Conservation (phyloP, 2,888 invertebrate genomes). For the Eilema caniola region DNA sequence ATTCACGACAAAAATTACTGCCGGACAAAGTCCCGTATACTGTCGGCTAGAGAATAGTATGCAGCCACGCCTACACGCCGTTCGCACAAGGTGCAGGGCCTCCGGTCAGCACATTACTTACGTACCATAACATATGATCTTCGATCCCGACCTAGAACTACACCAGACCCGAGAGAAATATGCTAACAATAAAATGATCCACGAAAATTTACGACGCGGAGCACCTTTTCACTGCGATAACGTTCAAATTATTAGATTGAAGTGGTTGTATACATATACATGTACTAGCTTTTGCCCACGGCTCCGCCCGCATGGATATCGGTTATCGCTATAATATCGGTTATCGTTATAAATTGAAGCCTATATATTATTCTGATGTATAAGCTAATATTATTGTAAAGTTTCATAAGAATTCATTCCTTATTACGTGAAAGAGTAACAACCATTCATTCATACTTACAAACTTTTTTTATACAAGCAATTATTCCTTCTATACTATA, state of each 20-base stretch:
- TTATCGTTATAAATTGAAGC: too few relatives aligned
- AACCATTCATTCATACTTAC: too few relatives aligned
- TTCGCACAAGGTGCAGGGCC: slow-evolving; percentile 60
- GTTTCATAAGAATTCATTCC: too few relatives aligned
- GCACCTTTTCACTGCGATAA: slow-evolving; percentile 23
- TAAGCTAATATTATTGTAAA: too few relatives aligned
- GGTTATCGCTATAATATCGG: too few relatives aligned
- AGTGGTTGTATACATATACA: neutral
- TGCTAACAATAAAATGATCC: slow-evolving; percentile 51
- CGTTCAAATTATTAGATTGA: neutral
- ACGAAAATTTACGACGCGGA: slow-evolving; percentile 36
- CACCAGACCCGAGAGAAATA: slow-evolving; percentile 48
- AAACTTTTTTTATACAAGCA: too few relatives aligned
- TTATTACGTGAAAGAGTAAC: too few relatives aligned
- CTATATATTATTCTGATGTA: too few relatives aligned
- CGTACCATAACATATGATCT: slow-evolving; percentile 58
- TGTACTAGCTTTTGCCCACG: too few relatives aligned
- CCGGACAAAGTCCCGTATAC: slow-evolving; percentile 48
- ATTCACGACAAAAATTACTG: slow-evolving; percentile 25
- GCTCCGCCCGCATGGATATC: too few relatives aligned
- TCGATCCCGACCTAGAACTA: slow-evolving; percentile 56
- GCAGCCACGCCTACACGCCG: slow-evolving; percentile 57
- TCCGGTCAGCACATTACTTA: slow-evolving; percentile 61
- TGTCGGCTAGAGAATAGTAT: slow-evolving; percentile 42
- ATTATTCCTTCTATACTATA: too few relatives aligned